These are phyloP conservation scores for Carassius gibelio DNA, from an alignment of 2,113 vertebrate genomes.

Conservation along the genomic window DNA sequence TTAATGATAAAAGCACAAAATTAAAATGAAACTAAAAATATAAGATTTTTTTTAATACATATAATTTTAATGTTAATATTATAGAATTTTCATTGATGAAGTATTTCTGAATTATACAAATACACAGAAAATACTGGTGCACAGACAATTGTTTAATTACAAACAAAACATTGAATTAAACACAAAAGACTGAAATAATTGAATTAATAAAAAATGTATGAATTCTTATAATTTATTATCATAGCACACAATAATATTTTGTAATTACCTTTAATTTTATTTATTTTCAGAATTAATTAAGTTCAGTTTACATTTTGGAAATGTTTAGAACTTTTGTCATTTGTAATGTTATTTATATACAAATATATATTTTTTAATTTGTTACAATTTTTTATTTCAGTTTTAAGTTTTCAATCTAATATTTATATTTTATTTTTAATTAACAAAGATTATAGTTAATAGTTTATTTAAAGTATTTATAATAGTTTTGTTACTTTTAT, in stretches of 20 bases:
- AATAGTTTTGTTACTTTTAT: background rate
- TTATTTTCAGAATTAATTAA: background rate
- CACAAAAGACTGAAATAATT: background rate
- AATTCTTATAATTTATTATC: background rate
- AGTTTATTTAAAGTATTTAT: background rate
- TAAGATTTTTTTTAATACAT: no score
- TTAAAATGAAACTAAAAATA: no score
- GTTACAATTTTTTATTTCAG: background rate
- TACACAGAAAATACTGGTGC: background rate
- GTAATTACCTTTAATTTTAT: background rate
- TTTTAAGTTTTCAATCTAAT: background rate
- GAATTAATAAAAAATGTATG: background rate
- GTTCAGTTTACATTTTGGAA: no score
- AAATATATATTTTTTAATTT: no score
- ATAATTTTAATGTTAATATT: no score
- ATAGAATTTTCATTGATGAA: background rate
- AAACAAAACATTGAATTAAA: background rate
- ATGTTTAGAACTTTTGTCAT: no score
- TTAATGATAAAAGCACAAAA: background rate
- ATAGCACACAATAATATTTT: background rate
- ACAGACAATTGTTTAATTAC: no score
- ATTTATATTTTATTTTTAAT: background rate
- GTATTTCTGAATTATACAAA: background rate
- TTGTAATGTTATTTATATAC: no score
- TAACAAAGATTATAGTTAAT: background rate